These are phyloP conservation scores for Apteryx mantelli DNA, from an alignment of 2,113 vertebrate species.

Conservation along the genomic window DNA sequence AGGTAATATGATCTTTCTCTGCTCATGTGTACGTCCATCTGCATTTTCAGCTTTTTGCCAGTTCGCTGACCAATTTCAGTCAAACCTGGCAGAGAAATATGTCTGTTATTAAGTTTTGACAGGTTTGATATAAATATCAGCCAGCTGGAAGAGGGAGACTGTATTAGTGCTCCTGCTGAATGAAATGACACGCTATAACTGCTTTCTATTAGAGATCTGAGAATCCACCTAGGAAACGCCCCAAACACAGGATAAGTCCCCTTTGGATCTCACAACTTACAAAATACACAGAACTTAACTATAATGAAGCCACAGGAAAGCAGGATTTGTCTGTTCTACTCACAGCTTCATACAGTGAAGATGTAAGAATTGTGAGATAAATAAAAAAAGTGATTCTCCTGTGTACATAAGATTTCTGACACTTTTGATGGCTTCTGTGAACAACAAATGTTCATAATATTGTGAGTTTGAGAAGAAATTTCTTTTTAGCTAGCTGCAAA, in stretches of 20 bases:
- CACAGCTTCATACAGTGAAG: fast-evolving
- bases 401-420: background rate
- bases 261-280: fast-evolving
- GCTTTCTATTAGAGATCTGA: fast-evolving
- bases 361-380: background rate
- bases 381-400: background rate
- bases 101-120: background rate
- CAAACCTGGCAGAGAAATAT: fast-evolving
- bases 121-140: fast-evolving
- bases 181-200: fast-evolving
- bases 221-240: background rate
- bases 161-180: background rate
- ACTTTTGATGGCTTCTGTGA: background rate
- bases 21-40: fast-evolving
- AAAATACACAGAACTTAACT: fast-evolving
- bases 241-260: background rate
- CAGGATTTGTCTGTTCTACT: background rate
- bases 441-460: conserved; percentile 4
- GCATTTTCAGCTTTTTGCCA: fast-evolving
- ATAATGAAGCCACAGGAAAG: background rate
- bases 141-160: background rate
- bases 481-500: background rate
- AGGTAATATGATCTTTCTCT: background rate
- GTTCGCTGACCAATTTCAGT: fast-evolving
- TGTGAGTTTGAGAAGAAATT: background rate